Percentiles rank a stretch among this genome's conserved stretches.
phyloP scores from a whole-genome alignment of 2,888 invertebrate species.

The Spatulosminthurus flaviceps region DNA sequence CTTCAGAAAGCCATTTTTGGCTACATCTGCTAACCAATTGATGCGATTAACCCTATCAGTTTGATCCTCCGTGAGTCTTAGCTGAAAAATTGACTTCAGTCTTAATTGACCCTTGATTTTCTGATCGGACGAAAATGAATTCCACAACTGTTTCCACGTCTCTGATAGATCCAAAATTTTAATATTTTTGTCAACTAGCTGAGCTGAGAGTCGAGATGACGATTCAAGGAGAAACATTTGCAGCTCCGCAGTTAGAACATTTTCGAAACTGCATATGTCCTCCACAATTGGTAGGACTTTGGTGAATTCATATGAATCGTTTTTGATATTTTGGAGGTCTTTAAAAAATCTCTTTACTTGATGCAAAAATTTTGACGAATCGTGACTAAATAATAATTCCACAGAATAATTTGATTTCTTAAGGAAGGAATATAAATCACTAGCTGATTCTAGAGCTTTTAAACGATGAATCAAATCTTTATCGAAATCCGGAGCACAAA shows the following conservation, averaged over 20 bases:
- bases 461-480: not conserved
- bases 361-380: not conserved
- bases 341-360: not conserved
- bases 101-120: not conserved
- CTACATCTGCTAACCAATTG: slow-evolving; percentile 23
- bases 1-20: slow-evolving; percentile 15
- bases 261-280: not conserved
- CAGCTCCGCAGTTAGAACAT: not conserved
- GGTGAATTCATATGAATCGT: not conserved
- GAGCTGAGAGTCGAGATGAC: not conserved
- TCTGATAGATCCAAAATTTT: not conserved
- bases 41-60: slow-evolving; percentile 19
- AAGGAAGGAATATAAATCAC: slow-evolving; percentile 36
- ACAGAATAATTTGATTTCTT: slow-evolving; percentile 33
- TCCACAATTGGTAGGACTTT: not conserved
- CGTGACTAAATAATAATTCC: not conserved
- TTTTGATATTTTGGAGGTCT: not conserved
- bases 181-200: not conserved
- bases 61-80: not conserved
- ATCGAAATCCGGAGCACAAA: not conserved
- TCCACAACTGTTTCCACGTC: slow-evolving; percentile 38
- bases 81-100: not conserved
- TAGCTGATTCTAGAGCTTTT: slow-evolving; percentile 6
- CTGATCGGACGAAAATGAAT: too few relatives aligned
- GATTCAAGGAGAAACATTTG: not conserved